Evolutionary conservation across 2,888 invertebrate genomes (phyloP).

Genomic region (Macrophya alboannulata): DNA sequence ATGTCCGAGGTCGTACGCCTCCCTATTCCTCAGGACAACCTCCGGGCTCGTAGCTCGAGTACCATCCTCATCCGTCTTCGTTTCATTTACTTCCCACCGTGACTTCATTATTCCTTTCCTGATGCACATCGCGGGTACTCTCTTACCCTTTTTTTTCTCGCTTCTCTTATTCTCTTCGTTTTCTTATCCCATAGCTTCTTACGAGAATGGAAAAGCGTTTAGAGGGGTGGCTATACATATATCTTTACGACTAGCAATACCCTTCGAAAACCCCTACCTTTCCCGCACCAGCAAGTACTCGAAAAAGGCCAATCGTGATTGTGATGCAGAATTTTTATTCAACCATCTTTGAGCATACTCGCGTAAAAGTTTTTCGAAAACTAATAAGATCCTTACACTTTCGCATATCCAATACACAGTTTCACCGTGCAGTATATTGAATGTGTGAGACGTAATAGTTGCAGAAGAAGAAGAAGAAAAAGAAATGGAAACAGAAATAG

Average conservation of each 20-base stretch:
- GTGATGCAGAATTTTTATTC: slow-evolving; percentile 20
- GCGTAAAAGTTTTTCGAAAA: neutral
- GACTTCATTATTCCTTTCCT: slow-evolving; percentile 52
- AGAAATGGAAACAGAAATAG: neutral
- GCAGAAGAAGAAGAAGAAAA: neutral
- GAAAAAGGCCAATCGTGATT: slow-evolving; percentile 8
- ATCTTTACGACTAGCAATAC: neutral
- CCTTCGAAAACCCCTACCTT: neutral
- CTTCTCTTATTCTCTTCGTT: neutral
- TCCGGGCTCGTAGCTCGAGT: slow-evolving; percentile 20
- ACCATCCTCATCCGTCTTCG: slow-evolving; percentile 54
- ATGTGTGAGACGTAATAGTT: neutral
- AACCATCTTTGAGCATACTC: neutral
- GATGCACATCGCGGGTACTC: neutral
- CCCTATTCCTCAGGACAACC: slow-evolving; percentile 31
- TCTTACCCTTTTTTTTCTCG: neutral
- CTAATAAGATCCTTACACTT: neutral
- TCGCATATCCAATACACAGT: neutral
- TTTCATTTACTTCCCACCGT: slow-evolving; percentile 47
- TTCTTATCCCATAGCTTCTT: neutral
- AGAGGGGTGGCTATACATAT: neutral
- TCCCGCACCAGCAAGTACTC: neutral
- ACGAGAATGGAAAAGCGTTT: neutral
- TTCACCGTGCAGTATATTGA: neutral
- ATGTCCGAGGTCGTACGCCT: slow-evolving; percentile 40